Evolutionary conservation across 92 coral and sea anemone genomes (phyloP).

Genomic region (Epizoanthus illoricatus): DNA sequence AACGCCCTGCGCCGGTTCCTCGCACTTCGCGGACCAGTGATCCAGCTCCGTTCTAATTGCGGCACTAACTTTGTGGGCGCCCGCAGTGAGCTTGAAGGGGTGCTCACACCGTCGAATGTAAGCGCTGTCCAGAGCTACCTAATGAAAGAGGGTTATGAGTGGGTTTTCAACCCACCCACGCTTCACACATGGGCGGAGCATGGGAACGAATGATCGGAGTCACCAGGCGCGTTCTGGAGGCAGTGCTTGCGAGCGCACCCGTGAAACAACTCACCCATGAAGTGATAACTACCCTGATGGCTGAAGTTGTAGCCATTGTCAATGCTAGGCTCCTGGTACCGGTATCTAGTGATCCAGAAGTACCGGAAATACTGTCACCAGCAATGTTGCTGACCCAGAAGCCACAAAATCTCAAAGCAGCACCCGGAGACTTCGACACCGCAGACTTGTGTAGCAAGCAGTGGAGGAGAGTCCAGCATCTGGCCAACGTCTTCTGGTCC

Average conservation of each 20-base stretch:
- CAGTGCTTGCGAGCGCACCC: conserved; percentile 9
- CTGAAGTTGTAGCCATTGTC: conserved; percentile 60
- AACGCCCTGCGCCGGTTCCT: conserved; percentile 53
- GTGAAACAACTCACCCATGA: conserved; percentile 50
- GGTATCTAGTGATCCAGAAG: conserved; percentile 50
- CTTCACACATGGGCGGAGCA: conserved; percentile 54
- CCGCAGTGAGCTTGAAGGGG: conserved; percentile 42
- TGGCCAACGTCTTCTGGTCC: too few relatives aligned
- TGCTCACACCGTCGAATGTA: conserved; percentile 8
- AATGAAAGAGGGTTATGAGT: conserved; percentile 27
- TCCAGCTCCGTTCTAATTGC: too few relatives aligned
- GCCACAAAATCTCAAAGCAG: background rate
- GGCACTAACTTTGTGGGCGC: conserved; percentile 50
- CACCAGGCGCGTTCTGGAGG: too few relatives aligned
- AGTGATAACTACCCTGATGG: conserved; percentile 55
- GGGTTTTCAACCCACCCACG: conserved; percentile 54
- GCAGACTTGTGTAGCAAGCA: too few relatives aligned
- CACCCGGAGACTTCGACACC: too few relatives aligned
- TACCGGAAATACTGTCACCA: conserved; percentile 47
- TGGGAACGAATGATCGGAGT: conserved; percentile 63
- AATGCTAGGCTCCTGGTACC: conserved; percentile 47
- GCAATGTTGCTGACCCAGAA: conserved; percentile 45
- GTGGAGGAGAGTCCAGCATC: too few relatives aligned
- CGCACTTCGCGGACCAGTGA: background rate
- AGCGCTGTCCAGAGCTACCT: conserved; percentile 29